Evolutionary conservation across 2,888 invertebrate genomes (phyloP).

Genomic region (Chromoteleia sp.): DNA sequence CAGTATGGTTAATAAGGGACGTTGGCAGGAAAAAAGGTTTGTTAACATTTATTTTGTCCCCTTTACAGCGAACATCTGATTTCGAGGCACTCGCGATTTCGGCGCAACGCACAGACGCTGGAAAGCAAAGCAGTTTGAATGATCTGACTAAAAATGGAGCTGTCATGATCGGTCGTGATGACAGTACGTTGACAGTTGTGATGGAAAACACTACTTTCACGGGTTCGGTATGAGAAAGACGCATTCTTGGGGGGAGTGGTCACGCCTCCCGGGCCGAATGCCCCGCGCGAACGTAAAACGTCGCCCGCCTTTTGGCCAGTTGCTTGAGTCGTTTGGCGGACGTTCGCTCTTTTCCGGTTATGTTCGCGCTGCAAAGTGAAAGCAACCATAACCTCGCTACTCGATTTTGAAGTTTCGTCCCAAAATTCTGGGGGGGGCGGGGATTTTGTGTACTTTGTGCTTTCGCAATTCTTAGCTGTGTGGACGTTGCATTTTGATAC

Average conservation of each 20-base stretch:
- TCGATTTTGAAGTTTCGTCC: conserved; percentile 12
- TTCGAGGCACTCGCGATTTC: background rate
- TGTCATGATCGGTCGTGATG: conserved; percentile 75
- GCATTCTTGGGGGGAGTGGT: background rate
- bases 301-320: background rate
- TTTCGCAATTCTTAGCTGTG: background rate
- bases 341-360: conserved; percentile 31
- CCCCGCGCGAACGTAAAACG: background rate
- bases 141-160: conserved; percentile 67
- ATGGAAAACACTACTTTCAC: background rate
- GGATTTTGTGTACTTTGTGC: background rate
- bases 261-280: background rate
- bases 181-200: conserved; percentile 61
- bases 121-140: conserved; percentile 1
- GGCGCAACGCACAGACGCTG: background rate
- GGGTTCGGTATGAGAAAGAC: background rate
- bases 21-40: conserved; percentile 26
- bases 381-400: conserved; percentile 38
- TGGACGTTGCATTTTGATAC: background rate
- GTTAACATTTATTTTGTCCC: background rate
- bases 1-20: conserved; percentile 29
- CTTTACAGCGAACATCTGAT: background rate
- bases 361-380: conserved; percentile 31
- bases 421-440: background rate
- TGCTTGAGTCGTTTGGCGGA: conserved; percentile 6